Evolutionary conservation across 2,888 invertebrate genomes (phyloP).

Genomic region (Eupithecia inturbata): DNA sequence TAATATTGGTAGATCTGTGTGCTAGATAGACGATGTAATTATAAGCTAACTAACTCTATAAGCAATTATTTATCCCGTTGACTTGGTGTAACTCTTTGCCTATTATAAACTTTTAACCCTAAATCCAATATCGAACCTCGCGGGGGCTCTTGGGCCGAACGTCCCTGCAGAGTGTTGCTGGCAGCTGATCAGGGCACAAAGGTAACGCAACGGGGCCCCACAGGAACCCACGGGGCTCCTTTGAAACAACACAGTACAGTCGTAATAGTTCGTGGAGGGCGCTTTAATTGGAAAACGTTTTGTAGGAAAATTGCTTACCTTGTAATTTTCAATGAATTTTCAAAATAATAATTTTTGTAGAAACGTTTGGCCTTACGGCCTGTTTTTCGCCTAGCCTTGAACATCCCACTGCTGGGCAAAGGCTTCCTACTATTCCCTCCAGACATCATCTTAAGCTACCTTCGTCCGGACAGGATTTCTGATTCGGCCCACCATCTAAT

Average conservation of each 20-base stretch:
- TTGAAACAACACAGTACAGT: slow-evolving; percentile 34
- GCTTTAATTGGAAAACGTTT: slow-evolving; percentile 27
- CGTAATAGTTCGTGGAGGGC: slow-evolving; percentile 16
- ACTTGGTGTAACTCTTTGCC: neutral
- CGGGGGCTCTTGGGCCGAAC: neutral
- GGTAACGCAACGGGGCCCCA: slow-evolving; percentile 32
- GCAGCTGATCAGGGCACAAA: slow-evolving; percentile 41
- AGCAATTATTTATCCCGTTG: neutral
- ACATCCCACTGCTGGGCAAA: neutral
- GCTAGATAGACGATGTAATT: neutral
- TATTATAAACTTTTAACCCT: slow-evolving; percentile 28
- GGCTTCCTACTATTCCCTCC: neutral
- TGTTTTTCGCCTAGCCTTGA: neutral
- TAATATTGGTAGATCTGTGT: neutral
- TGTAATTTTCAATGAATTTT: neutral
- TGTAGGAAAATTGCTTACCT: neutral
- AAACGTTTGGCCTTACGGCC: no score
- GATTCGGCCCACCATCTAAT: neutral
- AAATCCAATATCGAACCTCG: slow-evolving; percentile 14
- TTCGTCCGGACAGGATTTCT: neutral
- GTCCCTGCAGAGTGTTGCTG: slow-evolving; percentile 23
- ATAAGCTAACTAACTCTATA: neutral
- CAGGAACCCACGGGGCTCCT: slow-evolving; percentile 29
- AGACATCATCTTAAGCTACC: neutral
- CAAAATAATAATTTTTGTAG: neutral